Evolutionary conservation across 1,140 invertebrate genomes (phyloP), one percentile per base, ranked within the genome.

Genomic region (Cherax destructor): DNA sequence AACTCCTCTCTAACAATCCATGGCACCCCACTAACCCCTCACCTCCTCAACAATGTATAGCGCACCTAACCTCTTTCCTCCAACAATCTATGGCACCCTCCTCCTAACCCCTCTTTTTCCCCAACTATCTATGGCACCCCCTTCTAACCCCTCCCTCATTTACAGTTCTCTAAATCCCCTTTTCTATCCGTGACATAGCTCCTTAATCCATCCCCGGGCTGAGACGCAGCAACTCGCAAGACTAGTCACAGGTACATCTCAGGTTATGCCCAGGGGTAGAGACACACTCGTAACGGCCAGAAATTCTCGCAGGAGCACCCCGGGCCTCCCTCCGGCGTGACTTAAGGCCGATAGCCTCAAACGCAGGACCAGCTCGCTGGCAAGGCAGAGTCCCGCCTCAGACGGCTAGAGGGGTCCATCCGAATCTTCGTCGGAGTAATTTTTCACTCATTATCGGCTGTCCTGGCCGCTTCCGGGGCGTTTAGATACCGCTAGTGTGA

Each of bases 281-380:
- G 9, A 6, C 21, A 18, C 1, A 74, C 65, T 72, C 79, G 79
- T 50, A 16, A 24, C 52, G 50, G 47, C 41, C 10, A 61, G 85
- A 41, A 52, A 18, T 74, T 78, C 85, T 86, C 85, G 50, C 85
- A 86, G 81, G 59, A 65, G 30, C 61, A 69, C 47, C 61, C 81
- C 69, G 78, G 13, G 56, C 59, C 87, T 88, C 87, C 69, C 87
- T 52, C 79, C 74, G 80, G 21, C 83, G 89, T 79, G 89, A 91
- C 89, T 91, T 86, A 91, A 91, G 89, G 72, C 83, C 89, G 89
- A 91, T 91, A 91, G 89, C 89, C 81, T 69, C 89, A 91, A 91
- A 91, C 83, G 52, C 83, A n/a, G 81, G 52, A 77, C 49, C 74
- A 85, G 72, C 83, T 85, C 89, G 76, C 65, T 85, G 24, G 52